phyloP scores from a whole-genome alignment of 1,140 invertebrate genomes.

The Antheraea mylitta region DNA sequence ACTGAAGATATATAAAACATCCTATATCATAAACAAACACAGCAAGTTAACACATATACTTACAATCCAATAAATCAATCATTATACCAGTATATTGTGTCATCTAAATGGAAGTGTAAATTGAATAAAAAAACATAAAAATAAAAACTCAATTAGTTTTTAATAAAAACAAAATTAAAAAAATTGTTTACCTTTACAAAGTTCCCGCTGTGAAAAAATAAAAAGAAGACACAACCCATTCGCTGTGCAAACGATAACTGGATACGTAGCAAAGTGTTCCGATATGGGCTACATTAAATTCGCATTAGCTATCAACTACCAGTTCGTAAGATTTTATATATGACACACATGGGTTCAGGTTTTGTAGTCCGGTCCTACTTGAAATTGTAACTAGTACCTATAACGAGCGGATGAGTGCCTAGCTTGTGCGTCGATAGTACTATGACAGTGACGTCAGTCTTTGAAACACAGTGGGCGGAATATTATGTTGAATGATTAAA shows the following conservation, averaged over 20 bases:
- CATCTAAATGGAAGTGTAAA: too few species aligned
- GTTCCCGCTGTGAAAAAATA: constrained; percentile 4
- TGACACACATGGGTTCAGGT: background rate
- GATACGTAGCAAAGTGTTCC: constrained; percentile 39
- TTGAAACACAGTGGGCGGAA: too few species aligned
- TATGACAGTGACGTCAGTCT: too few species aligned
- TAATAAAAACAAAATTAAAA: background rate
- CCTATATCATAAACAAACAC: background rate
- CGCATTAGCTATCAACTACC: constrained; percentile 52
- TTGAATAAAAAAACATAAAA: background rate
- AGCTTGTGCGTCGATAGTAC: too few species aligned
- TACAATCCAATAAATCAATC: background rate
- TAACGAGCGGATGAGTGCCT: too few species aligned
- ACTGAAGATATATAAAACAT: too few species aligned
- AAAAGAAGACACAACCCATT: constrained; percentile 27
- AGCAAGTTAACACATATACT: too few species aligned
- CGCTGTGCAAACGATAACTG: constrained; percentile 42
- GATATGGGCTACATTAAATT: constrained; percentile 54
- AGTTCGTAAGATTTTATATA: constrained; percentile 15
- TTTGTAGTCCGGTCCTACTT: background rate
- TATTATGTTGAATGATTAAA: too few species aligned
- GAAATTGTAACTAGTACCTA: too few species aligned
- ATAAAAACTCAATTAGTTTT: background rate
- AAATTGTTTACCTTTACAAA: background rate
- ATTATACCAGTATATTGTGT: too few species aligned